Evolutionary conservation across 2,888 invertebrate species (phyloP).

Genomic region (Steinernema carpocapsae): DNA sequence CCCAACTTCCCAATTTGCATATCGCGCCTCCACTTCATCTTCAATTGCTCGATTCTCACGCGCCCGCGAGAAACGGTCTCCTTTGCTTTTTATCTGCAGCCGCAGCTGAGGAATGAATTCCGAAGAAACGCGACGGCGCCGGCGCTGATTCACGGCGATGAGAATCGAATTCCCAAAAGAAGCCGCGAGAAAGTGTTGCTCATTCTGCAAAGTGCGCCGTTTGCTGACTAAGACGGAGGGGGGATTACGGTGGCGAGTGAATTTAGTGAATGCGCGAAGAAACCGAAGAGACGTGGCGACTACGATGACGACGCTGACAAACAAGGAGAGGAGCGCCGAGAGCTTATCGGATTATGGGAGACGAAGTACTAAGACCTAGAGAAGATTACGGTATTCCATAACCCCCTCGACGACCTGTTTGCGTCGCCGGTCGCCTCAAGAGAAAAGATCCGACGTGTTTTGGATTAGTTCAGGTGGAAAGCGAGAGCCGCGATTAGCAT

Average conservation of each 20-base stretch:
- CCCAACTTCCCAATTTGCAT: slow-evolving; percentile 8
- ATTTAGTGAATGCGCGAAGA: background rate
- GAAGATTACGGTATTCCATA: slow-evolving; percentile 17
- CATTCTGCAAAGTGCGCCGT: background rate
- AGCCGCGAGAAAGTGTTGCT: slow-evolving; percentile 3
- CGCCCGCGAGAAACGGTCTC: too few relatives aligned
- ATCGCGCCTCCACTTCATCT: background rate
- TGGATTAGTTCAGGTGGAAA: slow-evolving; percentile 30
- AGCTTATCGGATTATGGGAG: slow-evolving; percentile 30
- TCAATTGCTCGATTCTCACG: too few relatives aligned
- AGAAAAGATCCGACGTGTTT: slow-evolving; percentile 21
- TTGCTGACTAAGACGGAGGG: background rate
- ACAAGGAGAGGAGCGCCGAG: slow-evolving; percentile 16
- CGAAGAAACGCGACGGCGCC: background rate
- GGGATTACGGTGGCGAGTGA: slow-evolving; percentile 17
- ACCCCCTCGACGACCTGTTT: background rate
- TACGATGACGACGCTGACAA: slow-evolving; percentile 4
- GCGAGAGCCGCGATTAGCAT: background rate
- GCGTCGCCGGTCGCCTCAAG: background rate
- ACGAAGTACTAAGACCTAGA: slow-evolving; percentile 2
- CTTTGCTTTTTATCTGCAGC: too few relatives aligned
- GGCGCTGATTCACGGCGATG: slow-evolving; percentile 10
- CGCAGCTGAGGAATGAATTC: background rate
- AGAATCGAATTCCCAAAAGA: background rate
- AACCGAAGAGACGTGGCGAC: background rate